Percentiles rank a stretch among this genome's conserved stretches.
phyloP scores from a whole-genome alignment of 2,888 invertebrate genomes.

The Athripsodes cinereus region DNA sequence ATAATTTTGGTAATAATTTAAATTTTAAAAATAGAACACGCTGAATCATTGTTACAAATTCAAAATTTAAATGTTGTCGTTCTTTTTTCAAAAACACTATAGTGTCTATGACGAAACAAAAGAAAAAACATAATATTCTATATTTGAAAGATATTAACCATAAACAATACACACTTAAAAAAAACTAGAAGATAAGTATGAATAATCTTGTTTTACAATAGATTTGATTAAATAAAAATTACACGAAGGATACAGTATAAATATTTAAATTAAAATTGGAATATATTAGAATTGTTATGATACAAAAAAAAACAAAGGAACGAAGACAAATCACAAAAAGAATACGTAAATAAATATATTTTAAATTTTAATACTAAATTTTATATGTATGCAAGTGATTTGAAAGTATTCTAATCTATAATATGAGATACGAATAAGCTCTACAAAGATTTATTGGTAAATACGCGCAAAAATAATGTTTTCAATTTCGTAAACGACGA shows the following conservation, averaged over 20 bases:
- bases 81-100: no score
- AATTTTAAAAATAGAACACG: conserved; percentile 12
- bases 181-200: no score
- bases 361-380: background rate
- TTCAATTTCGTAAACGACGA: conserved; percentile 25
- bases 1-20: background rate
- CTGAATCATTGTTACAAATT: conserved; percentile 8
- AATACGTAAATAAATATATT: background rate
- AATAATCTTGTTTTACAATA: no score
- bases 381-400: background rate
- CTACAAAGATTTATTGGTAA: conserved; percentile 18
- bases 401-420: background rate
- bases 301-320: background rate
- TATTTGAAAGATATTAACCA: no score
- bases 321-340: background rate
- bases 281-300: conserved; percentile 5
- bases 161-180: no score
- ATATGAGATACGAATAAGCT: background rate
- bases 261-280: conserved; percentile 7
- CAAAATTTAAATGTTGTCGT: background rate
- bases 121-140: no score
- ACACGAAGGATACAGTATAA: background rate
- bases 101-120: no score
- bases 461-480: conserved; percentile 23
- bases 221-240: no score